Conservation (phyloP, 2,797 vertebrate genomes). For the Karalla daura region DNA sequence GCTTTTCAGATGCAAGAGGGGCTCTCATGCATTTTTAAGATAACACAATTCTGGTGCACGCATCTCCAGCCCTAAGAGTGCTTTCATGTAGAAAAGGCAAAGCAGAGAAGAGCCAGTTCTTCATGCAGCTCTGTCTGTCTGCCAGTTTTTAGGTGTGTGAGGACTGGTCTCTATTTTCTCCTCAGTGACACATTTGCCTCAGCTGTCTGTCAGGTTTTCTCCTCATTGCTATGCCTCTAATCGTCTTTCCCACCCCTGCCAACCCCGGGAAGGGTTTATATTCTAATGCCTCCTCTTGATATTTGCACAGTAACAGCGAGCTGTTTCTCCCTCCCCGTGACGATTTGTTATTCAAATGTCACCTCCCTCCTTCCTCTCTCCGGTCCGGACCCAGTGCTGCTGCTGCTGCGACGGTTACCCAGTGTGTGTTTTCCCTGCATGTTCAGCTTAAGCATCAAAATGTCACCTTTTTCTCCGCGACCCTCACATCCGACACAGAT, state of each 20-base stretch:
- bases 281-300: not conserved
- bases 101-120: not conserved
- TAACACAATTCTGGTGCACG: not conserved
- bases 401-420: not conserved
- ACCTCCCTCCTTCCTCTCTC: slow-evolving; percentile 35
- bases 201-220: not conserved
- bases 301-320: slow-evolving; percentile 18
- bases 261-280: not conserved
- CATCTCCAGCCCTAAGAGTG: not conserved
- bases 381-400: not conserved
- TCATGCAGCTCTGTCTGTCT: not conserved
- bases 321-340: slow-evolving; percentile 4
- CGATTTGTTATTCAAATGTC: slow-evolving; percentile 67
- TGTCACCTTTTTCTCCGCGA: not conserved
- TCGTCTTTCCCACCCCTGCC: not conserved
- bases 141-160: not conserved
- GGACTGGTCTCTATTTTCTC: not conserved
- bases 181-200: not conserved
- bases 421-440: not conserved
- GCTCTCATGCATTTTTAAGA: not conserved
- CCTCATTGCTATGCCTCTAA: not conserved
- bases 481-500: not conserved
- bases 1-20: not conserved
- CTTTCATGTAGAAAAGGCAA: slow-evolving; percentile 11
- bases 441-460: not conserved